These are phyloP conservation scores for Bursaphelenchus mucronatus DNA, from an alignment of 1,140 invertebrate species.

Conservation along the genomic window DNA sequence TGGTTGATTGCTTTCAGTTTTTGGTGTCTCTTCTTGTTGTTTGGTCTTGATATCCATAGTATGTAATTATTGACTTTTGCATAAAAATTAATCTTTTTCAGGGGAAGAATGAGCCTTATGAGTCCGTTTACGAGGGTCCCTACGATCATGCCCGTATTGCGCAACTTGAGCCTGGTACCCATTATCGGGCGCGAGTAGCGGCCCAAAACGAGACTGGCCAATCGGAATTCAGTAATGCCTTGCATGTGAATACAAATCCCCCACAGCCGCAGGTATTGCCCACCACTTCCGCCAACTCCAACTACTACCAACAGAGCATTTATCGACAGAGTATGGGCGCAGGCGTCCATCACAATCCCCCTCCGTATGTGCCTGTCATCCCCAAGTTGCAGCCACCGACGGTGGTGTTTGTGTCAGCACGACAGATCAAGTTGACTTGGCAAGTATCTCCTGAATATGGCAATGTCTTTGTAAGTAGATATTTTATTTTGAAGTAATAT, in stretches of 20 bases:
- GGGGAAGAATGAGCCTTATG: constrained; percentile 40
- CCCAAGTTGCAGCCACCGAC: constrained; percentile 38
- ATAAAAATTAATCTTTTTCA: constrained; percentile 28
- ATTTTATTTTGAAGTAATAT: neutral
- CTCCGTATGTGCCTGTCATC: constrained; percentile 3
- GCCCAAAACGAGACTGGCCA: constrained; percentile 47
- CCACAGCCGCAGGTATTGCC: constrained; percentile 5
- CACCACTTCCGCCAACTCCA: constrained; percentile 9
- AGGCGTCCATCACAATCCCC: constrained; percentile 8
- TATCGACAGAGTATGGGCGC: neutral
- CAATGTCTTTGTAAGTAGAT: constrained; percentile 28
- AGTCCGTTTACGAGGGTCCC: constrained; percentile 40
- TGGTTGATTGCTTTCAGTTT: constrained; percentile 3
- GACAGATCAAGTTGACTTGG: constrained; percentile 44
- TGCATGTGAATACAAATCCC: constrained; percentile 31
- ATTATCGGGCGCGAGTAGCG: constrained; percentile 47
- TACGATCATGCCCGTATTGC: constrained; percentile 35
- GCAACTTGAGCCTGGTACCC: constrained; percentile 34
- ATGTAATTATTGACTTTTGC: too few species aligned
- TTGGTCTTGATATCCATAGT: too few species aligned
- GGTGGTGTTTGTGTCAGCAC: constrained; percentile 33
- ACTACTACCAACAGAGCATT: constrained; percentile 4
- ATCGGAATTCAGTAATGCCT: constrained; percentile 31
- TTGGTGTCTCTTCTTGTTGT: too few species aligned
- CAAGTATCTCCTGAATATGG: constrained; percentile 21